phyloP scores from a whole-genome alignment of 2,797 vertebrate genomes.

The Dipus sagitta region DNA sequence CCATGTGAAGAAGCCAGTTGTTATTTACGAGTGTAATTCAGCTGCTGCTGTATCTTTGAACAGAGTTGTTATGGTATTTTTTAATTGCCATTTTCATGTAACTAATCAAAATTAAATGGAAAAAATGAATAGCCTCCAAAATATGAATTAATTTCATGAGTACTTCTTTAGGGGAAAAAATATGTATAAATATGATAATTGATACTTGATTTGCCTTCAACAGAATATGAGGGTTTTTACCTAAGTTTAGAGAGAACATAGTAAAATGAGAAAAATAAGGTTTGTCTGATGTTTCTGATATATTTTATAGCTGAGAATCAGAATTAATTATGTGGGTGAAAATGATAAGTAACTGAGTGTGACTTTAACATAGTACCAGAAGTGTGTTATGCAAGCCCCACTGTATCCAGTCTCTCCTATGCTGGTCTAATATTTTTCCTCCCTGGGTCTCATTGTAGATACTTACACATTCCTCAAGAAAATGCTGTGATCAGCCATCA shows the following conservation, averaged over 20 bases:
- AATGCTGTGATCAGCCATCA: background rate
- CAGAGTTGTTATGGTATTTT: slow-evolving; percentile 65
- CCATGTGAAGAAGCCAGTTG: background rate
- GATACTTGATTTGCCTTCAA: slow-evolving; percentile 76
- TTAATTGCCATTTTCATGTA: slow-evolving; percentile 82
- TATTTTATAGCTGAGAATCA: slow-evolving; percentile 54
- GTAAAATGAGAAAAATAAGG: slow-evolving; percentile 54
- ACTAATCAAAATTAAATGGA: slow-evolving; percentile 82
- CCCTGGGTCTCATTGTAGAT: background rate
- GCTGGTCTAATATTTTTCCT: background rate
- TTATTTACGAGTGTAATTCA: slow-evolving; percentile 68
- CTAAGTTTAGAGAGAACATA: slow-evolving; percentile 70
- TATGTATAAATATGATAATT: slow-evolving; percentile 75
- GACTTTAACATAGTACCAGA: slow-evolving; percentile 23
- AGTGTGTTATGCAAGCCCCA: background rate
- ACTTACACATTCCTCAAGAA: slow-evolving; percentile 50
- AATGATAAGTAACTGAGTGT: slow-evolving; percentile 56
- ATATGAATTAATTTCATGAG: slow-evolving; percentile 78
- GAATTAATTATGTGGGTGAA: slow-evolving; percentile 54
- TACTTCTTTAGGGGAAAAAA: slow-evolving; percentile 69
- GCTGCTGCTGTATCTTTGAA: slow-evolving; percentile 66
- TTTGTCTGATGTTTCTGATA: slow-evolving; percentile 41
- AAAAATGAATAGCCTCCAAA: slow-evolving; percentile 79
- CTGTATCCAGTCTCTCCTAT: background rate
- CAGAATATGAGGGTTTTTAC: slow-evolving; percentile 72